These are phyloP conservation scores for Danio choprae DNA, from an alignment of 2,797 vertebrate genomes.

Conservation along the genomic window DNA sequence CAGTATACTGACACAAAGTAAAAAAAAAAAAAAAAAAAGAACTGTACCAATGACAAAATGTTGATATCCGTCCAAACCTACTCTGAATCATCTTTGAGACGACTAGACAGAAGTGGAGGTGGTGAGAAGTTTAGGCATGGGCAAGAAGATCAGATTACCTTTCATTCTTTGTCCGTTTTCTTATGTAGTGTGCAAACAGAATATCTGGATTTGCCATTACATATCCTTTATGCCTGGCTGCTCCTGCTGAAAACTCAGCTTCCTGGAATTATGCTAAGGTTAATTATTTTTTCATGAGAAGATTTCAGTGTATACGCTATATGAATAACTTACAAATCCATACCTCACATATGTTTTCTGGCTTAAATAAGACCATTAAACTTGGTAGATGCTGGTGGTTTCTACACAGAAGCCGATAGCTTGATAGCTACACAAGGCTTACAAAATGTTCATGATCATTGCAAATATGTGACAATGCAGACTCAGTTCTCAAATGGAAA, in stretches of 20 bases:
- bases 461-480: not conserved
- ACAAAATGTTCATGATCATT: not conserved
- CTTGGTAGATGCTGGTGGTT: constrained; percentile 3
- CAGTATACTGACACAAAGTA: not conserved
- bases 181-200: constrained; percentile 18
- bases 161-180: constrained; percentile 20
- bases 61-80: not conserved
- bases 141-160: constrained; percentile 28
- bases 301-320: not conserved
- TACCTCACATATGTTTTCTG: not conserved
- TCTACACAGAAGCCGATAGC: not conserved
- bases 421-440: not conserved
- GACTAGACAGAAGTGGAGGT: constrained; percentile 27
- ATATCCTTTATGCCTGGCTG: constrained; percentile 17
- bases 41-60: not conserved
- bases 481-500: not conserved
- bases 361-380: not conserved
- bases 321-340: not conserved
- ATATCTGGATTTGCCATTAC: constrained; percentile 33
- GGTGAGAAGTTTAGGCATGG: constrained; percentile 24
- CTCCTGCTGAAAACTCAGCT: constrained; percentile 24
- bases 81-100: constrained; percentile 20
- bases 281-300: not conserved
- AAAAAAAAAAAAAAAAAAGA: not conserved
- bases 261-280: not conserved